phyloP scores from a whole-genome alignment of 2,797 vertebrate species.

The Channa striata region DNA sequence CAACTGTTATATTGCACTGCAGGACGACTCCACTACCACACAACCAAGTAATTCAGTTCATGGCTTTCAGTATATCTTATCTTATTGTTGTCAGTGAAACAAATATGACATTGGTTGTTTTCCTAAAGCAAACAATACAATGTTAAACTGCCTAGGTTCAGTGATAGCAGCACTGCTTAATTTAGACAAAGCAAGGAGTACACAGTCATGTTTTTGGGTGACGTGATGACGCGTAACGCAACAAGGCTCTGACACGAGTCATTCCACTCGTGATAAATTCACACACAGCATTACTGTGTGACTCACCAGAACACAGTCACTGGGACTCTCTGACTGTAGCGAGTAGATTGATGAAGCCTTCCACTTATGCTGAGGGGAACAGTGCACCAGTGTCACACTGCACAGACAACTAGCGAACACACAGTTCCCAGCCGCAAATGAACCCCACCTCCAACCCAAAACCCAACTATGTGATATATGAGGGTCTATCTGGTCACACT shows the following conservation, averaged over 20 bases:
- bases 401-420: not conserved
- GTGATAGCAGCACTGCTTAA: not conserved
- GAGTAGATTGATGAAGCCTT: not conserved
- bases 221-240: constrained; percentile 1
- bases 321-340: not conserved
- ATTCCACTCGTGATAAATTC: not conserved
- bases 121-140: not conserved
- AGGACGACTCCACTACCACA: too few species aligned
- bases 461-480: not conserved
- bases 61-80: too few species aligned
- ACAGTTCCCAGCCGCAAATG: too few species aligned
- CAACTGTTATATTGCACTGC: too few species aligned
- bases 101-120: not conserved
- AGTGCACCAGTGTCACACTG: constrained; percentile 21
- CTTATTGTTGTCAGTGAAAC: too few species aligned
- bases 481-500: not conserved
- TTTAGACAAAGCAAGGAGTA: not conserved
- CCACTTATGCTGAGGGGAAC: constrained; percentile 1
- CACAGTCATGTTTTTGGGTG: not conserved
- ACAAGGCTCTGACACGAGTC: too few species aligned
- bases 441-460: not conserved
- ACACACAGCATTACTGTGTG: constrained; percentile 4
- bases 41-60: too few species aligned
- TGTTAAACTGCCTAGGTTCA: not conserved
- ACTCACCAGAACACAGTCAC: not conserved